These are phyloP conservation scores for Leptinotarsa texana DNA, from an alignment of 1,140 invertebrate genomes.

Conservation along the genomic window DNA sequence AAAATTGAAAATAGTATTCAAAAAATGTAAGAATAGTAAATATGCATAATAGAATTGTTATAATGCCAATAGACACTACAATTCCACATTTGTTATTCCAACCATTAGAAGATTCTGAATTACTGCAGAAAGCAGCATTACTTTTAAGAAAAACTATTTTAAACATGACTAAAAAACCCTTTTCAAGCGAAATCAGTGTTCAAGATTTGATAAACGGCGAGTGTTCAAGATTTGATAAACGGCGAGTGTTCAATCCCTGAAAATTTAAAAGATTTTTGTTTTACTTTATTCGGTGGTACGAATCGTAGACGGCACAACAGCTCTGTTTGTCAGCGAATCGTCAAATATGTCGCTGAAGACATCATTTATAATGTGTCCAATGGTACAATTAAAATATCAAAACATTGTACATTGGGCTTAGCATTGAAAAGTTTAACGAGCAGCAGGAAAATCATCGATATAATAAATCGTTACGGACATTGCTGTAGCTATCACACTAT, in stretches of 20 bases:
- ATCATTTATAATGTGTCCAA: slow-evolving; percentile 21
- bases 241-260: slow-evolving; percentile 25
- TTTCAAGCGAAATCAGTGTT: neutral
- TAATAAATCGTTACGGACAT: slow-evolving; percentile 48
- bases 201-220: slow-evolving; percentile 14
- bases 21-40: too few relatives aligned
- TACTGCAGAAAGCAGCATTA: neutral
- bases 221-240: slow-evolving; percentile 12
- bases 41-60: too few relatives aligned
- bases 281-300: neutral
- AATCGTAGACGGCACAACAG: slow-evolving; percentile 20
- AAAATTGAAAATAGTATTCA: too few relatives aligned
- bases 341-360: slow-evolving; percentile 20
- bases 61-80: too few relatives aligned
- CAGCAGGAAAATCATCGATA: slow-evolving; percentile 43
- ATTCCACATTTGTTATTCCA: neutral
- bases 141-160: slow-evolving; percentile 7
- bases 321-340: slow-evolving; percentile 17
- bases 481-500: slow-evolving; percentile 43
- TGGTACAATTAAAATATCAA: slow-evolving; percentile 25
- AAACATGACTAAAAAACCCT: neutral
- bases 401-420: slow-evolving; percentile 20
- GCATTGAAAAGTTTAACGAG: slow-evolving; percentile 40
- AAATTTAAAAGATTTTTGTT: slow-evolving; percentile 23
- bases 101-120: neutral